These are phyloP conservation scores for Rhodeus uyekii DNA, from an alignment of 2,797 vertebrate species.

Conservation along the genomic window DNA sequence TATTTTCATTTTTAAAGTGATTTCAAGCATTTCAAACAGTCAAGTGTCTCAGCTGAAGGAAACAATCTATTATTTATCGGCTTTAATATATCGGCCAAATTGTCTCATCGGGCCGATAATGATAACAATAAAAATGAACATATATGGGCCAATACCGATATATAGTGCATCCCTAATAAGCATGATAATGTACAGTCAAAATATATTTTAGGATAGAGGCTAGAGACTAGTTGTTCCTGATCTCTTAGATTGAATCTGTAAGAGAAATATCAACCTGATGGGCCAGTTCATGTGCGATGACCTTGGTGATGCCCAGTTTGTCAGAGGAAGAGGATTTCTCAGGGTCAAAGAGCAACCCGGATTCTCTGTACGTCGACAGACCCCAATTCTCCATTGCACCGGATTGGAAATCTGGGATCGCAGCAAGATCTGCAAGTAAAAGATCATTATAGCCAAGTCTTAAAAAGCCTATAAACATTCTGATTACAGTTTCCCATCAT, in stretches of 20 bases:
- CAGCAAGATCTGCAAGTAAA: constrained; percentile 82
- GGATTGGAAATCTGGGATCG: constrained; percentile 91
- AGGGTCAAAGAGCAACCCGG: constrained; percentile 81
- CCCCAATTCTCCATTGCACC: constrained; percentile 98
- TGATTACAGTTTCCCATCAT: neutral
- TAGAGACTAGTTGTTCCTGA: neutral
- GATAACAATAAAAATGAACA: too few relatives aligned
- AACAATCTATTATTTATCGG: too few relatives aligned
- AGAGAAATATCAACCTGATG: constrained; percentile 79
- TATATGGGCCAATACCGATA: too few relatives aligned
- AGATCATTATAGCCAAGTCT: neutral
- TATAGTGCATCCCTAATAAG: too few relatives aligned
- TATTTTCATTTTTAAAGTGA: too few relatives aligned
- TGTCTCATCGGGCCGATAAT: too few relatives aligned
- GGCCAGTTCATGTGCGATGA: constrained; percentile 89
- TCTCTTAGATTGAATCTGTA: neutral
- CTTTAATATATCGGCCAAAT: too few relatives aligned
- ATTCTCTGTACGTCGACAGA: constrained; percentile 88
- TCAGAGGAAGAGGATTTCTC: constrained; percentile 81
- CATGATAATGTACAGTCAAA: neutral
- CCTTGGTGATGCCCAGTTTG: constrained; percentile 82
- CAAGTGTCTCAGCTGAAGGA: too few relatives aligned
- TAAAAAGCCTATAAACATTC: neutral
- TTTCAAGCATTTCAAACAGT: too few relatives aligned
- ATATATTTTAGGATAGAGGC: neutral